phyloP scores from a whole-genome alignment of 2,113 vertebrate genomes.

The Phyllostomus discolor region DNA sequence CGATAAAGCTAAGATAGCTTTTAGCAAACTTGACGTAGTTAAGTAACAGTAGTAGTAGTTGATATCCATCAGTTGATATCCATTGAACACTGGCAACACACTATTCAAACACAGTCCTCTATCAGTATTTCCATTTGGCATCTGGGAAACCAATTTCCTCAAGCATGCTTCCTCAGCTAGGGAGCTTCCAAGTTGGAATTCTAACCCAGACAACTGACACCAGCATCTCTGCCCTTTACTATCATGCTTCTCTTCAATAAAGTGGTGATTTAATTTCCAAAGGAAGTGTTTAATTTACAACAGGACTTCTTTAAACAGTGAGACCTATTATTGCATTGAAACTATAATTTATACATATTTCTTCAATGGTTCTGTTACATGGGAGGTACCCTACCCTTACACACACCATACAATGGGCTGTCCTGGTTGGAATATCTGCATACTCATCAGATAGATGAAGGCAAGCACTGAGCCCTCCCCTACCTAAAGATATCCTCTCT shows the following conservation, averaged over 20 bases:
- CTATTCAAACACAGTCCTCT: background rate
- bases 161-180: background rate
- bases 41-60: accelerated
- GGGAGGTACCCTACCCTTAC: background rate
- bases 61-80: background rate
- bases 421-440: background rate
- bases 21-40: background rate
- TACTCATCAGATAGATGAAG: background rate
- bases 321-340: background rate
- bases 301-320: background rate
- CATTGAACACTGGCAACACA: background rate
- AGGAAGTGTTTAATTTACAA: background rate
- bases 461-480: background rate
- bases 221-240: background rate
- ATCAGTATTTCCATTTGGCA: background rate
- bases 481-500: too few species aligned
- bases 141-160: background rate
- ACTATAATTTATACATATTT: background rate
- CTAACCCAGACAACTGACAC: background rate
- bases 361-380: background rate
- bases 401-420: too few species aligned
- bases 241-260: background rate
- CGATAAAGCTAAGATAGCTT: background rate
- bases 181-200: background rate
- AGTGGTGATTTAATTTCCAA: background rate